Percentiles rank a stretch among this genome's conserved stretches.
Evolutionary conservation across 2,113 vertebrate species (phyloP).

Genomic region (Xiphorhynchus elegans): DNA sequence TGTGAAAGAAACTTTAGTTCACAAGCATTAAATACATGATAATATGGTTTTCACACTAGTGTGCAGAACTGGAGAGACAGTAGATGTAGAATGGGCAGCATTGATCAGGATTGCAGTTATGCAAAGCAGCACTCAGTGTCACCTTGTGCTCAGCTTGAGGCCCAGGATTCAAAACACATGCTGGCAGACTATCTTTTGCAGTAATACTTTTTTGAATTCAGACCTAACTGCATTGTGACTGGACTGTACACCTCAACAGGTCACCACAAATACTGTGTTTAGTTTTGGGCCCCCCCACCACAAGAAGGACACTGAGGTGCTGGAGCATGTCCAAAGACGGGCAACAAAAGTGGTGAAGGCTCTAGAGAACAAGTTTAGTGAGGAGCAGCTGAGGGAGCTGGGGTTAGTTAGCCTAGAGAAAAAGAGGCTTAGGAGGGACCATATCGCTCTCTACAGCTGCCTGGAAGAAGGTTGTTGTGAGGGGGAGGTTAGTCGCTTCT

Average conservation of each 20-base stretch:
- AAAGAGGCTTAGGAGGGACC: neutral
- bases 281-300: no score
- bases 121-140: neutral
- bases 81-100: neutral
- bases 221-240: neutral
- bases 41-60: neutral
- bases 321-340: accelerated
- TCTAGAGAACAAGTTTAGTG: neutral
- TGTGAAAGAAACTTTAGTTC: neutral
- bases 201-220: neutral
- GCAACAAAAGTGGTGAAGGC: neutral
- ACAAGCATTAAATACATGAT: neutral
- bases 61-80: neutral
- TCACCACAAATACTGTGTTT: neutral
- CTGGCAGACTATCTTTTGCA: neutral
- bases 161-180: neutral
- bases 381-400: neutral
- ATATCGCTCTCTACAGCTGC: accelerated
- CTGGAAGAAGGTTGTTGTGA: accelerated
- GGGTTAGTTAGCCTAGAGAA: neutral
- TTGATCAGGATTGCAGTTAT: neutral
- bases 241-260: accelerated
- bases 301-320: neutral
- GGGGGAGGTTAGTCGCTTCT: neutral
- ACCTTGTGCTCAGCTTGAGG: neutral